phyloP scores from a whole-genome alignment of 2,113 vertebrate species.

The Marcusenius ussheri region DNA sequence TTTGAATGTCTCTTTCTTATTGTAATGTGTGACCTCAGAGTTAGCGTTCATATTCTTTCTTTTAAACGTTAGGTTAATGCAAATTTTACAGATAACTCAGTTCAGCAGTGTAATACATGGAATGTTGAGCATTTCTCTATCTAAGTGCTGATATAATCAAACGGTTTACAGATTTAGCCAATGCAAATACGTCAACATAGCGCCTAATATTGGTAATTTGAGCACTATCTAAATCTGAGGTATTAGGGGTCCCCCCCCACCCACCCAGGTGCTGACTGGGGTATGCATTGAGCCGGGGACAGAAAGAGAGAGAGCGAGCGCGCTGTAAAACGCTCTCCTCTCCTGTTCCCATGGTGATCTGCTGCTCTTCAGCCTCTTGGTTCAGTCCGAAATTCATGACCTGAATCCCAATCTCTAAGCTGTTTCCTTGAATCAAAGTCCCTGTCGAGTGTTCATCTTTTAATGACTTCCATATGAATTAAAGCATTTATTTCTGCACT shows the following conservation, averaged over 20 bases:
- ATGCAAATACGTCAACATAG: background rate
- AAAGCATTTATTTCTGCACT: background rate
- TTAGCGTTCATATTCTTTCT: background rate
- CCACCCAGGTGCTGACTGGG: background rate
- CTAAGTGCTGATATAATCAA: background rate
- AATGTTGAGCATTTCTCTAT: background rate
- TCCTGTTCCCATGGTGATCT: constrained; percentile 26
- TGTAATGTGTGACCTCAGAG: background rate
- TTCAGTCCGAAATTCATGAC: background rate
- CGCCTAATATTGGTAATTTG: background rate
- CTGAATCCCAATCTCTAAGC: constrained; percentile 4
- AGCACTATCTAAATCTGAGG: background rate
- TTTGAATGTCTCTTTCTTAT: background rate
- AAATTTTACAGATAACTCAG: background rate
- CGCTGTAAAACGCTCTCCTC: background rate
- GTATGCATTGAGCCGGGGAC: background rate
- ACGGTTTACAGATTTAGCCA: background rate
- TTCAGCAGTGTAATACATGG: background rate
- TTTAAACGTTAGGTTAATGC: background rate
- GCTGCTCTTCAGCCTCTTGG: constrained; percentile 15
- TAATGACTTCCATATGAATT: background rate
- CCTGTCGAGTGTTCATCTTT: background rate
- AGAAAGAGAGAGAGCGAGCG: background rate
- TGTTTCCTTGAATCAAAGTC: background rate
- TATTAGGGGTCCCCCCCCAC: too few relatives aligned